These are phyloP conservation scores for Elaeidobius kamerunicus DNA, from an alignment of 2,888 invertebrate genomes.

Conservation along the genomic window DNA sequence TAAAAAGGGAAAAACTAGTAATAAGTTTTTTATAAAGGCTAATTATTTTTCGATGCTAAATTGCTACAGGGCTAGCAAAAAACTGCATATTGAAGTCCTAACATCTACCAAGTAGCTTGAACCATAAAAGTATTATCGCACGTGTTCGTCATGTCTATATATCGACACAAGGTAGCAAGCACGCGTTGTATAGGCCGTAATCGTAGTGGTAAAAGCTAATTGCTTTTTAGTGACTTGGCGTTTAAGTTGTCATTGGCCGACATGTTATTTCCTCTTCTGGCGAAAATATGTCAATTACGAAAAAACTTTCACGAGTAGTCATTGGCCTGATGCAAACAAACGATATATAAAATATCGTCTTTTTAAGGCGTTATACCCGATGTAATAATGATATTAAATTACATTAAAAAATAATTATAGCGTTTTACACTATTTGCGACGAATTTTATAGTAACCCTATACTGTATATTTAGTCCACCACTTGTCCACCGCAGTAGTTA, in stretches of 20 bases:
- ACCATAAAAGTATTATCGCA: constrained; percentile 8
- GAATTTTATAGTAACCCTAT: no score
- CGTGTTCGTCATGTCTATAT: constrained; percentile 11
- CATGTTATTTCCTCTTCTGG: constrained; percentile 22
- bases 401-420: no score
- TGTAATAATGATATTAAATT: no score
- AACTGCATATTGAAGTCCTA: not conserved
- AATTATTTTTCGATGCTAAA: no score
- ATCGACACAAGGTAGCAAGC: constrained; percentile 18
- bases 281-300: constrained; percentile 20
- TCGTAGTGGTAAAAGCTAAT: constrained; percentile 29
- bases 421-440: no score
- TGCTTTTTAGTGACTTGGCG: constrained; percentile 21
- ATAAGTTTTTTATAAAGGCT: no score
- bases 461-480: no score
- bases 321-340: constrained; percentile 37
- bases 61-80: no score
- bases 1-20: no score
- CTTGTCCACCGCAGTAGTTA: no score
- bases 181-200: constrained; percentile 20
- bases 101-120: not conserved
- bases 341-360: no score
- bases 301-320: constrained; percentile 19
- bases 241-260: constrained; percentile 18
- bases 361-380: no score